Conservation (phyloP, 2,797 vertebrate genomes). For the Eulemur albifrons region DNA sequence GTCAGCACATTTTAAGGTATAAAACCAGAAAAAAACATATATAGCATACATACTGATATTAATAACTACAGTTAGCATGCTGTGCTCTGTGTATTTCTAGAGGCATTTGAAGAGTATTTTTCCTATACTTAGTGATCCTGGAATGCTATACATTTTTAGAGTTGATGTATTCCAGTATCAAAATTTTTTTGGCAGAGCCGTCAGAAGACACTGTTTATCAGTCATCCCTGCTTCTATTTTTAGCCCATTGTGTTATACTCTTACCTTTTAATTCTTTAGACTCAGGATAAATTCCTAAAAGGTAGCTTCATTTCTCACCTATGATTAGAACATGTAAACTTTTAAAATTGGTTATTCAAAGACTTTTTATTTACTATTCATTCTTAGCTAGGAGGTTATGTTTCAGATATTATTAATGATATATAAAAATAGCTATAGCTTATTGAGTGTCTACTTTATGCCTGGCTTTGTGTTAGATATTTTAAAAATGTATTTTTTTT, state of each 20-base stretch:
- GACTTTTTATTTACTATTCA: background rate
- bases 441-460: background rate
- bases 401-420: background rate
- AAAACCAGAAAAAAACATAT: background rate
- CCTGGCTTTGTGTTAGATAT: background rate
- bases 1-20: background rate
- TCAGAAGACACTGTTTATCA: background rate
- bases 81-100: background rate
- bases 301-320: background rate
- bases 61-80: background rate
- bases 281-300: background rate
- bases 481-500: constrained; percentile 8
- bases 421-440: background rate
- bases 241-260: background rate
- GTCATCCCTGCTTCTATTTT: background rate
- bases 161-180: background rate
- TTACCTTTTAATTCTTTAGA: background rate
- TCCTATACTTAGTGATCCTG: background rate
- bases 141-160: background rate
- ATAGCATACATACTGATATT: background rate
- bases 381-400: background rate
- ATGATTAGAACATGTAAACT: background rate
- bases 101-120: background rate
- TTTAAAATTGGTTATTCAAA: background rate
- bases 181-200: background rate